These are phyloP conservation scores for Anableps anableps DNA, from an alignment of 2,797 vertebrate species.

Conservation along the genomic window DNA sequence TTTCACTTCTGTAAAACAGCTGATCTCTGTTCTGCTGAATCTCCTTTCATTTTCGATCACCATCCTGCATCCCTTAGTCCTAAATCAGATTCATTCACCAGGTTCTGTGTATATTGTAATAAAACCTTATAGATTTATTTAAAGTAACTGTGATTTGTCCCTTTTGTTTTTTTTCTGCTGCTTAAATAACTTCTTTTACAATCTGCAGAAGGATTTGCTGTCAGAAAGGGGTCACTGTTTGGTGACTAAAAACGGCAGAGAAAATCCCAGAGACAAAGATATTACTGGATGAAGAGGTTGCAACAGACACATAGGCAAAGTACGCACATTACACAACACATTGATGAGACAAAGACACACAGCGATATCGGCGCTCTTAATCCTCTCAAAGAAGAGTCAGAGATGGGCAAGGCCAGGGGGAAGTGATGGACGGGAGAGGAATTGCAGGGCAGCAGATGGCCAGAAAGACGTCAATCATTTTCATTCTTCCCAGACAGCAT, in stretches of 20 bases:
- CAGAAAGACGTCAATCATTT: constrained; percentile 79
- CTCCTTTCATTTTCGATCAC: constrained; percentile 42
- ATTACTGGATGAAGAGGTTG: constrained; percentile 53
- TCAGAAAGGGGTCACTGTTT: constrained; percentile 58
- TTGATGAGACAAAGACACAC: constrained; percentile 66
- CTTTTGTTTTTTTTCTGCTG: constrained; percentile 39
- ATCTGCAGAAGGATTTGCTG: constrained; percentile 62
- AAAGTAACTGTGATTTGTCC: constrained; percentile 48
- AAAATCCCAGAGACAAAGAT: constrained; percentile 57
- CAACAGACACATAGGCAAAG: constrained; percentile 44
- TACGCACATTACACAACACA: constrained; percentile 39
- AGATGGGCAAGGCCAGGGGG: constrained; percentile 43
- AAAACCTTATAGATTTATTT: constrained; percentile 77
- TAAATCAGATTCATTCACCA: constrained; percentile 53
- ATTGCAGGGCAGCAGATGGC: constrained; percentile 77
- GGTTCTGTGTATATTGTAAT: constrained; percentile 72
- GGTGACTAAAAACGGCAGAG: constrained; percentile 35
- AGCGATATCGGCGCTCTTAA: constrained; percentile 73
- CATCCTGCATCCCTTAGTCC: constrained; percentile 45
- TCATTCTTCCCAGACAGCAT: constrained; percentile 78
- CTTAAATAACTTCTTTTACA: constrained; percentile 41
- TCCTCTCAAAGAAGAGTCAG: constrained; percentile 79
- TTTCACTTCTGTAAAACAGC: constrained; percentile 54
- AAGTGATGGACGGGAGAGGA: constrained; percentile 51
- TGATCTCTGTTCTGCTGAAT: constrained; percentile 40